Base-by-base conservation (phyloP, 2,797 vertebrate genomes). In the Calcarius lapponicus region DNA sequence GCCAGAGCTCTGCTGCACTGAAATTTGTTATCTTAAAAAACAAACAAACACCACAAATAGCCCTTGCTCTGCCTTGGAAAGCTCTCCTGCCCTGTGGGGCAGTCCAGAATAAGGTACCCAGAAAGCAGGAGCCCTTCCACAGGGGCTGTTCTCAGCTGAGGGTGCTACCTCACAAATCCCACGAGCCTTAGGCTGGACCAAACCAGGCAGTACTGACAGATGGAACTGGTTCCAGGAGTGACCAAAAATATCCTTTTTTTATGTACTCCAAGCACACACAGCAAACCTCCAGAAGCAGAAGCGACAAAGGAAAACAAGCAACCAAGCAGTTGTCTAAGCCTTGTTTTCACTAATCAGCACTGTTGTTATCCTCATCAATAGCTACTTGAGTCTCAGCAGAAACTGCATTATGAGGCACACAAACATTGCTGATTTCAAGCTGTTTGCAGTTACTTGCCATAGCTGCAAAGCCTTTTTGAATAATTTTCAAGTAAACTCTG, bases 391-490 rank as follows among this genome's bases (percentile, higher is more conserved):
- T 86, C 76, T 86, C 89, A 90, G 85, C 92, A 90, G 73, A 94
- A 93, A 94, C 5, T 84, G 82, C 82, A 80, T 88, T 86, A 83
- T 64, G 51, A 95, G 62, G 62, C 61, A 95, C 66, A 93, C 70
- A 96, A 89, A 87, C 85, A 84, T 40, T 73, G 72, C 88, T 91
- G 82, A 88, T 94, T 95, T 90, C 76, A 86, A 86, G 73, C 80
- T 92, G 51, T 36, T 90, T 74, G 57, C 86, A 58, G 61, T 66
- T 47, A 24, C 85, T 89, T 78, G 65, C 57, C 64, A 32, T 1
- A 79, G 36, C 10, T 48, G 66, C 25, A 32, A 72, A 70, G 48
- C 11, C n/a, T 58, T 74, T 75, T 25, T 24, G 54, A 91, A 90
- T 67, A 72, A 84, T 89, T 85, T 34, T 56, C 45, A 80, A 58